phyloP scores from a whole-genome alignment of 1,140 invertebrate genomes.

The Samia ricini region DNA sequence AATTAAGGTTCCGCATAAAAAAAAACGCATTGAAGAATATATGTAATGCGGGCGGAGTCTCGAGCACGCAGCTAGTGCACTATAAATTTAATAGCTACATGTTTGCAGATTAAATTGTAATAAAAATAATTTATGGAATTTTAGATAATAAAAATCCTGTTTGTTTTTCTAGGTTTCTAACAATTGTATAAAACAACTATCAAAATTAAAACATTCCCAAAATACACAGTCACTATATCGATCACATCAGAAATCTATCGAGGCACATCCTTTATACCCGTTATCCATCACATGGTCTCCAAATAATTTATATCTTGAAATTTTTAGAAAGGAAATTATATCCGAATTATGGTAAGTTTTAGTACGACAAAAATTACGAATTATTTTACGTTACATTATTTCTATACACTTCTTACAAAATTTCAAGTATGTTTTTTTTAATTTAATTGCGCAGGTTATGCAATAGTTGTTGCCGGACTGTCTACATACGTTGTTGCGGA shows the following conservation, averaged over 20 bases:
- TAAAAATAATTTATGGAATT: too few relatives aligned
- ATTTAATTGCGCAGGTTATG: constrained; percentile 32
- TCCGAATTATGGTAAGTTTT: constrained; percentile 28
- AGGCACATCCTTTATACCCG: constrained; percentile 23
- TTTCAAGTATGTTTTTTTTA: too few relatives aligned
- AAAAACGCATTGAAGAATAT: too few relatives aligned
- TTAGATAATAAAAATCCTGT: background rate
- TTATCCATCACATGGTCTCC: constrained; percentile 36
- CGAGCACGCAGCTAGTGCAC: too few relatives aligned
- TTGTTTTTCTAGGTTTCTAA: background rate
- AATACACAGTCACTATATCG: background rate
- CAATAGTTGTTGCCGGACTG: constrained; percentile 35
- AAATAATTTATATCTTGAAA: constrained; percentile 21
- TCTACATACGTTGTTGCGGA: constrained; percentile 47
- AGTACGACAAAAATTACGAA: background rate
- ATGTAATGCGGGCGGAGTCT: too few relatives aligned
- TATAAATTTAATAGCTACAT: too few relatives aligned
- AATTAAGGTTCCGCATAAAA: too few relatives aligned
- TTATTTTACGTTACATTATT: too few relatives aligned
- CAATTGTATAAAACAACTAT: background rate
- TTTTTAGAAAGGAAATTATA: constrained; percentile 22
- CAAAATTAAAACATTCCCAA: background rate
- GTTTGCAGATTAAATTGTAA: too few relatives aligned
- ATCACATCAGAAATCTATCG: background rate
- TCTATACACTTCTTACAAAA: too few relatives aligned